A percentile compares a stretch with the other conserved stretches of the same genome.
These are phyloP conservation scores for Hirtodrosophila cameraria DNA, from an alignment of 2,888 invertebrate genomes.

Conservation along the genomic window DNA sequence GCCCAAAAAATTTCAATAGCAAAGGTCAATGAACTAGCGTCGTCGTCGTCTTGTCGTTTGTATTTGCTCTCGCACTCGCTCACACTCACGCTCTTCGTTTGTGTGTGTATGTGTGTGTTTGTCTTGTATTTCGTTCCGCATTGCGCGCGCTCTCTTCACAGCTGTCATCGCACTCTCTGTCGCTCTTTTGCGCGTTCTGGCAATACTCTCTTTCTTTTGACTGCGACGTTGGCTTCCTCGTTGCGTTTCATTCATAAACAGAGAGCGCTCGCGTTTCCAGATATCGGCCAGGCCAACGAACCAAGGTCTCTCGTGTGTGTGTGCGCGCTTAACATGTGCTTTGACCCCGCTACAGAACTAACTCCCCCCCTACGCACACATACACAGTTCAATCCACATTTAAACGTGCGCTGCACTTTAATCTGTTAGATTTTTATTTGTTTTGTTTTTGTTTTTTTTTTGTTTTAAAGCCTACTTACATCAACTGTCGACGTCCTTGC, in stretches of 20 bases:
- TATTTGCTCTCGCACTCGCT: slow-evolving; percentile 20
- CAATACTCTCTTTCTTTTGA: slow-evolving; percentile 36
- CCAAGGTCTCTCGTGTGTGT: slow-evolving; percentile 63
- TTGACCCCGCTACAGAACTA: slow-evolving; percentile 33
- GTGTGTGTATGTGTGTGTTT: slow-evolving; percentile 5
- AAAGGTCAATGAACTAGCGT: slow-evolving; percentile 81
- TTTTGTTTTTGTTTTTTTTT: neutral
- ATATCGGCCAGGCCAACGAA: slow-evolving; percentile 78
- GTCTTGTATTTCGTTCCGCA: slow-evolving; percentile 46
- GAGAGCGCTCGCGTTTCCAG: slow-evolving; percentile 69
- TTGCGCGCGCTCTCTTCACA: slow-evolving; percentile 34
- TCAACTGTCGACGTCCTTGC: slow-evolving; percentile 69
- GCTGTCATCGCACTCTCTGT: slow-evolving; percentile 14
- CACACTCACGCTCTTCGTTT: slow-evolving; percentile 3
- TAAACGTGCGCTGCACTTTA: slow-evolving; percentile 1
- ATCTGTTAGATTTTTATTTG: slow-evolving; percentile 17
- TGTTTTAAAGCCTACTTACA: slow-evolving; percentile 51
- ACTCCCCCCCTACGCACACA: neutral
- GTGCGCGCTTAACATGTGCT: slow-evolving; percentile 62
- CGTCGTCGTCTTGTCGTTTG: slow-evolving; percentile 18
- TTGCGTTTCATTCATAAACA: slow-evolving; percentile 79
- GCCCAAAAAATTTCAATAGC: slow-evolving; percentile 81
- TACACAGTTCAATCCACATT: slow-evolving; percentile 10
- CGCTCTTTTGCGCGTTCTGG: slow-evolving; percentile 4
- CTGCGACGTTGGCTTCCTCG: slow-evolving; percentile 69